These are phyloP conservation scores for Cryptocheilus praepositus DNA, from an alignment of 2,888 invertebrate genomes.

Conservation along the genomic window DNA sequence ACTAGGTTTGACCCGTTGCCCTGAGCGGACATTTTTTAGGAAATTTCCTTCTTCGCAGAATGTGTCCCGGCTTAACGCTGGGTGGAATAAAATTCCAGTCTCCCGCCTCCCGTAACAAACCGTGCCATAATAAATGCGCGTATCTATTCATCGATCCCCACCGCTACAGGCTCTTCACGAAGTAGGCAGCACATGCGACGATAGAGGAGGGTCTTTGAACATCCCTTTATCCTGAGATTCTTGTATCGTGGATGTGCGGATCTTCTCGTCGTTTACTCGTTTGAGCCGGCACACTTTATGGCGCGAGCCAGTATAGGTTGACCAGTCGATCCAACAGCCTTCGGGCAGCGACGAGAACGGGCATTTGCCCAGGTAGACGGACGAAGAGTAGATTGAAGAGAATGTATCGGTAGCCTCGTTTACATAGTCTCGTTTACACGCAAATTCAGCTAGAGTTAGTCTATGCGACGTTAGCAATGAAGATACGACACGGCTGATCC, in stretches of 20 bases:
- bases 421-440: constrained; percentile 58
- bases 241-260: constrained; percentile 43
- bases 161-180: no score
- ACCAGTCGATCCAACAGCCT: constrained; percentile 40
- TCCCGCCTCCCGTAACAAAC: no score
- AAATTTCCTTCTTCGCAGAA: no score
- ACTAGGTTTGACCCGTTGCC: no score
- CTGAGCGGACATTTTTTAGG: no score
- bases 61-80: no score
- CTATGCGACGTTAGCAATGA: background rate
- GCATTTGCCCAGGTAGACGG: constrained; percentile 10
- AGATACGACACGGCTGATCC: no score
- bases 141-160: no score
- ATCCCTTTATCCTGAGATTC: background rate
- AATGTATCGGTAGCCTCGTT: constrained; percentile 19
- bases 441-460: constrained; percentile 41
- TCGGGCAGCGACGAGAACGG: constrained; percentile 13
- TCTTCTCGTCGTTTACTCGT: constrained; percentile 39
- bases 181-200: no score
- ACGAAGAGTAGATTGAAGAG: constrained; percentile 14
- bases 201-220: no score
- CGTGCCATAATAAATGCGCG: no score
- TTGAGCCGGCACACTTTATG: constrained; percentile 37
- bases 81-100: no score
- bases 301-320: constrained; percentile 36